phyloP scores from a whole-genome alignment of 1,140 invertebrate species.

The Megathymus violae region DNA sequence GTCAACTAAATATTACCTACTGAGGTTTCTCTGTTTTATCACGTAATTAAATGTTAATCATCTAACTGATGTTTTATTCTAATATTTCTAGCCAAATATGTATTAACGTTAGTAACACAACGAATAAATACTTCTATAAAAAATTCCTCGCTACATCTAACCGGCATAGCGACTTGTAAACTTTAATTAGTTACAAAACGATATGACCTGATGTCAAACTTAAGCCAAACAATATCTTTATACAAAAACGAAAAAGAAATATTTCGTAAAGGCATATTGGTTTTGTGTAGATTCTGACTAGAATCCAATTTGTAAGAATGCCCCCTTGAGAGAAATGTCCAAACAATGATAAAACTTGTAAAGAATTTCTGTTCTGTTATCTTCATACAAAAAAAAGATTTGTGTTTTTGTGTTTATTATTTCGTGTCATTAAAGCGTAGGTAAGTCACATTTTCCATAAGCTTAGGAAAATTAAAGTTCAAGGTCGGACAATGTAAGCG shows the following conservation, averaged over 20 bases:
- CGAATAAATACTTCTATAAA: too few relatives aligned
- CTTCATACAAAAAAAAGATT: too few relatives aligned
- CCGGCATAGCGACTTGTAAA: too few relatives aligned
- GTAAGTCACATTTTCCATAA: background rate
- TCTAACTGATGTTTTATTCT: too few relatives aligned
- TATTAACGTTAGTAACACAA: too few relatives aligned
- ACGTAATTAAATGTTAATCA: background rate
- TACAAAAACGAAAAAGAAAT: conserved; percentile 25
- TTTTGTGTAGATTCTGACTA: conserved; percentile 60
- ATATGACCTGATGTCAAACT: background rate
- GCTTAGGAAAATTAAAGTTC: background rate
- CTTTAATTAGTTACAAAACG: background rate
- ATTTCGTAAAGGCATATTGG: conserved; percentile 13
- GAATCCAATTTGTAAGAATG: conserved; percentile 79
- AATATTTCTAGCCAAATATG: too few relatives aligned
- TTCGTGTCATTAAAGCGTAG: too few relatives aligned
- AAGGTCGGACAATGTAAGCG: background rate
- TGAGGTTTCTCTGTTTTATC: background rate
- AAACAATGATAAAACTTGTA: conserved; percentile 72
- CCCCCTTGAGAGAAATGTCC: conserved; percentile 67
- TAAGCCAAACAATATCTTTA: conserved; percentile 3
- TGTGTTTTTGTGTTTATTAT: too few relatives aligned
- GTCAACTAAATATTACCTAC: too few relatives aligned
- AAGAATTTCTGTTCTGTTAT: conserved; percentile 54
- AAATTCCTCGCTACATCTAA: too few relatives aligned